Percentiles rank a stretch among this genome's conserved stretches.
These are phyloP conservation scores for Eumerus sabulonum DNA, from an alignment of 2,888 invertebrate species.

Conservation along the genomic window DNA sequence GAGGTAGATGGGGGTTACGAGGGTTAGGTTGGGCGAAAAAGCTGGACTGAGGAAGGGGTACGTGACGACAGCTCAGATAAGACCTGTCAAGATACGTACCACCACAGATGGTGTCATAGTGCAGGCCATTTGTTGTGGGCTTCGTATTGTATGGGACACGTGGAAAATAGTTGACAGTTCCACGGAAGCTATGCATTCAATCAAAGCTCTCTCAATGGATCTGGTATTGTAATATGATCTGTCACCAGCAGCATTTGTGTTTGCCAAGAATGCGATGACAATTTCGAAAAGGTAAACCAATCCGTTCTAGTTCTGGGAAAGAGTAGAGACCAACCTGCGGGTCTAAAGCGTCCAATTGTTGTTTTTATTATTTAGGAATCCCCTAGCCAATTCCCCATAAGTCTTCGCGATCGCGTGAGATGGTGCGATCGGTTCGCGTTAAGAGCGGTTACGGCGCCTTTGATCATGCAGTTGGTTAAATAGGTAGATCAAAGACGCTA, in stretches of 20 bases:
- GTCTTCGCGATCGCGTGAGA: slow-evolving; percentile 8
- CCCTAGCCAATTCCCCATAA: background rate
- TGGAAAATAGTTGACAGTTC: slow-evolving; percentile 44
- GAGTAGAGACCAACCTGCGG: slow-evolving; percentile 4
- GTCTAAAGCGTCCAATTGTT: background rate
- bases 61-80: slow-evolving; percentile 29
- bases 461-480: slow-evolving; percentile 50
- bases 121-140: slow-evolving; percentile 32
- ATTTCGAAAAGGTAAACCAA: slow-evolving; percentile 15
- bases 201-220: slow-evolving; percentile 21
- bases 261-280: slow-evolving; percentile 15
- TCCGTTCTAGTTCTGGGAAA: slow-evolving; percentile 24
- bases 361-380: background rate
- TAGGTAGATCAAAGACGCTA: slow-evolving; percentile 59
- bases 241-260: slow-evolving; percentile 14
- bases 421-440: slow-evolving; percentile 10
- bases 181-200: slow-evolving; percentile 14
- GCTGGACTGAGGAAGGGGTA: slow-evolving; percentile 4
- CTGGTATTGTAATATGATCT: slow-evolving; percentile 37
- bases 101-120: slow-evolving; percentile 28
- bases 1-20: too few relatives aligned
- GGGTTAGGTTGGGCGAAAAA: too few relatives aligned
- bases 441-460: slow-evolving; percentile 15
- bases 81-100: slow-evolving; percentile 33
- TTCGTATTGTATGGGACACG: slow-evolving; percentile 21